Evolutionary conservation across 2,113 vertebrate species (phyloP), one percentile per base, ranked within the genome.

Genomic region (Anolis carolinensis): DNA sequence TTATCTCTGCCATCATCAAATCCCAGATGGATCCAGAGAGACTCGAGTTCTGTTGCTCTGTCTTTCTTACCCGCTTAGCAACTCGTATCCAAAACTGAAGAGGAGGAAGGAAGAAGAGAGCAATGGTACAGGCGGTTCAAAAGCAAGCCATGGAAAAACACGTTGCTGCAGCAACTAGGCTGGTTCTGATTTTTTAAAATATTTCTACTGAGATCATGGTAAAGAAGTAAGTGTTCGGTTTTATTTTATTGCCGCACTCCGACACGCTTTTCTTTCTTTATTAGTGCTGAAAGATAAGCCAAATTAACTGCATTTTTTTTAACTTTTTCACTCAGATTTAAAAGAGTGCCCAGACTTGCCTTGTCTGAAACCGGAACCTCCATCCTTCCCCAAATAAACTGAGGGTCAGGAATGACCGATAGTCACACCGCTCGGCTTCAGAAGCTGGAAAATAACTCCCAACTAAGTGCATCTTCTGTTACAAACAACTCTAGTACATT

Each of bases 61-160:
- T 75, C 44, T 71, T 25, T 68, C 73, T 89, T 81, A 30, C 70
- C 89, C 39, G 68, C 83, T 68, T 20, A 87, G 81, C 67, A 86
- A 50, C 76, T 67, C 67, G 55, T 79, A 78, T 74, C 76, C 76
- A 80, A 73, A 83, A 62, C 78, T 68, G 5, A 72, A 62, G 52
- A 34, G 9, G 32, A 72, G 48, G 50, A n/a, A 36, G 7, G 59
- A 36, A 32, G 20, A 10, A 55, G 50, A 79, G 52, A 63, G 36
- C 36, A 44, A 80, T 25, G 48, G 55, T 36, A 27, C 70, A 52
- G n/a, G 39, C 16, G 36, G 74, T n/a, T 84, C 44, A 36, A 2
- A 79, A 62, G 50, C 77, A 71, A 11, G 67, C 18, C 2, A 14
- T 6, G 30, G 84, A 21, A 34, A 36, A 86, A n/a, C 2, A 55